Evolutionary conservation across 2,113 vertebrate species (phyloP).

Genomic region (Cephalopterus ornatus): DNA sequence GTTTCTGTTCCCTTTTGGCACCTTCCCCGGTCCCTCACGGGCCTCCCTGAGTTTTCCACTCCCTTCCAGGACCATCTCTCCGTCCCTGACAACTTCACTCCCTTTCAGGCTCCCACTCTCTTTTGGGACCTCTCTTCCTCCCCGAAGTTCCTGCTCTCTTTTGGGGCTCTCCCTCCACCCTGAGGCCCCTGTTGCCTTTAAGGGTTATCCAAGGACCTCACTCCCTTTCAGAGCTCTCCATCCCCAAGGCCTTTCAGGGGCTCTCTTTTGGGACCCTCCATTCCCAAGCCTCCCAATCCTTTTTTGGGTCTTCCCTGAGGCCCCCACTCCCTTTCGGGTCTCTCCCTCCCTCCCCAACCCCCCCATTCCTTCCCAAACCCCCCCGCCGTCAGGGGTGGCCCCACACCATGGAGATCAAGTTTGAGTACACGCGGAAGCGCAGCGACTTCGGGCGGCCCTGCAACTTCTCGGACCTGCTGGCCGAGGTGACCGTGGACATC

Average conservation of each 20-base stretch:
- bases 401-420: constrained; percentile 83
- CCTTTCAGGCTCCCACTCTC: not conserved
- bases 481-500: constrained; percentile 81
- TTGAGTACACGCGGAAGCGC: constrained; percentile 83
- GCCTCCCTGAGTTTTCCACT: not conserved
- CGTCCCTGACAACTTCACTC: not conserved
- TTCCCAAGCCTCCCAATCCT: not conserved
- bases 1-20: not conserved
- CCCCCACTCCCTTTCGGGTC: not conserved
- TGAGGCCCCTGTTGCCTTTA: not conserved
- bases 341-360: not conserved
- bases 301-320: not conserved
- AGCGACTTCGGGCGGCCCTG: constrained; percentile 87
- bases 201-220: too few species aligned
- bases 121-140: too few species aligned
- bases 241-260: not conserved
- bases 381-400: accelerated
- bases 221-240: not conserved
- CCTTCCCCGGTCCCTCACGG: not conserved
- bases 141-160: not conserved
- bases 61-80: not conserved
- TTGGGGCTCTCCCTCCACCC: not conserved
- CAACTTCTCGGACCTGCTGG: constrained; percentile 79
- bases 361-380: not conserved
- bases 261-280: not conserved